Evolutionary conservation across 2,888 invertebrate genomes (phyloP), one percentile per base, ranked within the genome.

Genomic region (Drosophila barbarae): DNA sequence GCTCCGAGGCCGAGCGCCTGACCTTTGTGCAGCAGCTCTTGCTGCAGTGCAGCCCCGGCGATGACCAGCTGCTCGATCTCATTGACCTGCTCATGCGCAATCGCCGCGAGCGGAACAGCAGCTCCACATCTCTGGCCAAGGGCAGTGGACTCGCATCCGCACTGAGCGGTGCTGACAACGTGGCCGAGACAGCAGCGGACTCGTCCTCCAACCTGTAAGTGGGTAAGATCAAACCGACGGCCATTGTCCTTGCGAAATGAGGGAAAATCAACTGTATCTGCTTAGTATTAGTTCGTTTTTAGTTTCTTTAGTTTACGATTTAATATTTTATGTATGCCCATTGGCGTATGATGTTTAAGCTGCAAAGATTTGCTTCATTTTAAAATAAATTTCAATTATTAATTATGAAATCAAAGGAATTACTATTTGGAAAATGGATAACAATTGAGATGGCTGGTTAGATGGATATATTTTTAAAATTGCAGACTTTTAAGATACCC

Each of bases 101-200:
- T 50, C 84, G 87, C 10, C 58, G 67, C 7, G 73, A 65, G 7
- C 66, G 68, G 2, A 69, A 54, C 49, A 70, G 28, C 51, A 58
- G 47, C 51, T 23, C 23, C 35, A 52, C 44, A 13, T 26, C 32
- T 1, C 18, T 35, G 13, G 34, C 60, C 2, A 44, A 32, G 12
- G 15, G 41, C 47, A 28, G 15, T 30, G 44, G 44, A 2, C 18
- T 18, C 7, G 34, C 18, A 1, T 28, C 47, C 18, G 34, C 7
- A 7, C 15, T 12, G 39, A 46, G 32, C 13, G 42, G 51, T 15
- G 34, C 39, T 41, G 82, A 79, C 70, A 86, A 81, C 65, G 86
- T 84, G 32, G 86, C 87, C 42, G 89, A 88, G 77, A 87, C 89
- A 6, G 87, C 87, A 7, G 87, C 85, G 34, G 89, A 89, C 73